Conservation (phyloP, 2,888 invertebrate species). For the Galeopsomyia nigrocyanea region DNA sequence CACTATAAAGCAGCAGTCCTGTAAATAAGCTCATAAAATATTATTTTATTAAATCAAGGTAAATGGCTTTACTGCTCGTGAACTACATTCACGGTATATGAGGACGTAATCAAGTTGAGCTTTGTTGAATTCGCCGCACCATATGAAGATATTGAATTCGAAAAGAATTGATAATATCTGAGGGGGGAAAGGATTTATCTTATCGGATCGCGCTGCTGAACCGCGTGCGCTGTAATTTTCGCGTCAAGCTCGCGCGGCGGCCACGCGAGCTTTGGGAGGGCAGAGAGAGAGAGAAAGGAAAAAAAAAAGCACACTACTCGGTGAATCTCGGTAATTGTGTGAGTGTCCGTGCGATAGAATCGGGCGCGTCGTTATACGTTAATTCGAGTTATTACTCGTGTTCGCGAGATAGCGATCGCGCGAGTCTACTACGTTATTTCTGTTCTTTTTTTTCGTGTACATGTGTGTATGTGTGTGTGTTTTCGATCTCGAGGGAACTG, state of each 20-base stretch:
- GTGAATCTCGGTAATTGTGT: constrained; percentile 27
- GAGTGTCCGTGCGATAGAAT: constrained; percentile 35
- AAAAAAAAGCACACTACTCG: constrained; percentile 29
- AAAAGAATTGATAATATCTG: constrained; percentile 15
- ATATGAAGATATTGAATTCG: constrained; percentile 17
- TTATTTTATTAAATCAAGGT: constrained; percentile 10
- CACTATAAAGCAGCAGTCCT: too few species aligned
- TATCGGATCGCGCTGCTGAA: constrained; percentile 7
- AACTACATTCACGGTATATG: background rate
- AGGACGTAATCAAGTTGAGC: background rate
- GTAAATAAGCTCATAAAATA: too few species aligned
- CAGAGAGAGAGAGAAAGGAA: background rate
- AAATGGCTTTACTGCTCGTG: background rate
- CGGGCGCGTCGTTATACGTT: constrained; percentile 41
- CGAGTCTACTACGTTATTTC: background rate
- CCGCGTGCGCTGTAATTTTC: constrained; percentile 34
- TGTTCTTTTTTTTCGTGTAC: background rate
- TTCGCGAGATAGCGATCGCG: constrained; percentile 23
- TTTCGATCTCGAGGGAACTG: background rate
- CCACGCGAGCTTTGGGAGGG: constrained; percentile 1
- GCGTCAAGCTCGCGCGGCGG: constrained; percentile 19
- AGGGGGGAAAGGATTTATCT: constrained; percentile 20
- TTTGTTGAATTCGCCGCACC: background rate
- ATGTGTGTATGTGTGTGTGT: too few species aligned
- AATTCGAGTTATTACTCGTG: constrained; percentile 46